Evolutionary conservation across 2,113 vertebrate species (phyloP), one percentile per base, ranked within the genome.

Genomic region (Crotalus viridis): DNA sequence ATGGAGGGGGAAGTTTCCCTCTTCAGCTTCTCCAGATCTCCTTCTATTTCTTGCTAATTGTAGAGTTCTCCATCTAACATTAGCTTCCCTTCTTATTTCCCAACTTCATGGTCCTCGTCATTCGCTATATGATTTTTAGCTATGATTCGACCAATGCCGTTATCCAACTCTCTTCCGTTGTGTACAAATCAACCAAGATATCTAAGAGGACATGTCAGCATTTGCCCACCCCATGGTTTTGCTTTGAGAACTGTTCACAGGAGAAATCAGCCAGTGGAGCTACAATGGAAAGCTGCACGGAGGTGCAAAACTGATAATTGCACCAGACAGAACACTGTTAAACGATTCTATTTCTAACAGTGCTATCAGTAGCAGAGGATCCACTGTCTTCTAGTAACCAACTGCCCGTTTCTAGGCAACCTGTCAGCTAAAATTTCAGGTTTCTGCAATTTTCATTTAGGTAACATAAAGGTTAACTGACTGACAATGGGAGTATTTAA

Each of bases 361-460:
- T 96, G 95, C 81, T 91, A 96, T 96, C 95, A 24, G 95, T 97
- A 97, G 95, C 97, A 94, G 95, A 59, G 95, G 94, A 51, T 85
- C 91, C 97, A 95, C 95, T 97, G 96, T 96, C 97, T 97, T 96
- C 96, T 19, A 89, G 96, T 97, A 97, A 97, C 97, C 97, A 69
- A 94, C 96, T 33, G 92, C 96, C 95, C 90, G 97, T 98, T 98
- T 95, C 97, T 97, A 98, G 93, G 98, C 97, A 98, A 97, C 97
- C 93, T 39, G 85, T 96, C 96, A 96, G 96, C 0, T 87, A 94
- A 97, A 98, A 97, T 97, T 96, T 96, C 97, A 97, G 97, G 97
- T 98, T 98, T 98, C 96, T 95, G 96, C 96, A 96, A 95, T 97
- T 97, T 97, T 97, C 97, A 98, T 96, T 98, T 97, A 97, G 97